A percentile compares a stretch with the other conserved stretches of the same genome.
Conservation (phyloP, 2,113 vertebrate species). For the Loxodonta africana region DNA sequence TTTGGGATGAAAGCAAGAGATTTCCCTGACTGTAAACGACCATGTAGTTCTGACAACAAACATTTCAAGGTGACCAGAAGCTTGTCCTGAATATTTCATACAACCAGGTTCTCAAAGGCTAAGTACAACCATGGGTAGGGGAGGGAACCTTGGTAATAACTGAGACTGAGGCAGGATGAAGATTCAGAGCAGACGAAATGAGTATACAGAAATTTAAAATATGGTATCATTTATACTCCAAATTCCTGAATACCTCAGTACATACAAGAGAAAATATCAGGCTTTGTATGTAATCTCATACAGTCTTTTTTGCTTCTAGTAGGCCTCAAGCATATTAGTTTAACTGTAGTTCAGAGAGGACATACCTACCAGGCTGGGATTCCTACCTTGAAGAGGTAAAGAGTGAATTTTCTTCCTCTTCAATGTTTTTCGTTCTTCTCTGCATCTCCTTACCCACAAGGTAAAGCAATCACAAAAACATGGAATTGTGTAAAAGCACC, state of each 20-base stretch:
- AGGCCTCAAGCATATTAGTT: background rate
- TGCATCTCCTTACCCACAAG: slow-evolving; percentile 1
- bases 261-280: background rate
- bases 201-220: slow-evolving; percentile 3
- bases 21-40: background rate
- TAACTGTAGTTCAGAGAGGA: background rate
- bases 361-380: background rate
- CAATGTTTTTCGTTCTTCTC: background rate
- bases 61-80: background rate
- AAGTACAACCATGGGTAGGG: background rate
- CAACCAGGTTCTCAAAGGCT: background rate
- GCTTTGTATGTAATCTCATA: background rate
- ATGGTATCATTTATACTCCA: background rate
- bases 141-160: background rate
- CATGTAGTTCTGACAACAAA: background rate
- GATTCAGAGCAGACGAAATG: background rate
- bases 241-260: background rate
- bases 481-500: background rate
- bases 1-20: background rate
- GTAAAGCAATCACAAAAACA: background rate
- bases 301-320: background rate
- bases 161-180: background rate
- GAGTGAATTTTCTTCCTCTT: background rate
- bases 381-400: background rate
- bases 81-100: background rate